Conservation (phyloP, 2,797 vertebrate species). For the Lepus townsendii region DNA sequence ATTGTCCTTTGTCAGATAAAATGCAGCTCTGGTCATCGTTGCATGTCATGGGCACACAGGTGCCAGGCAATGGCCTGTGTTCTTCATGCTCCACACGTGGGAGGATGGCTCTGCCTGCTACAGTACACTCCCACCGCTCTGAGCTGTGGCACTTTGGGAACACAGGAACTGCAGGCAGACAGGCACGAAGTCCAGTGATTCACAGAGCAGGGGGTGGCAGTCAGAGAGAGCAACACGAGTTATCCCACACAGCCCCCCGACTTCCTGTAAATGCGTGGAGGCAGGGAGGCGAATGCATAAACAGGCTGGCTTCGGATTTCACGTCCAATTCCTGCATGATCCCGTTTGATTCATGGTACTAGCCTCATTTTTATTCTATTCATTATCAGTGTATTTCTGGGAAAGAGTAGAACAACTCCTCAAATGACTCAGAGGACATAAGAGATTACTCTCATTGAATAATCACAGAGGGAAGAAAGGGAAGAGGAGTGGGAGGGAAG, state of each 20-base stretch:
- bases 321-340: not conserved
- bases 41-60: no score
- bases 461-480: not conserved
- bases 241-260: not conserved
- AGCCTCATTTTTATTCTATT: not conserved
- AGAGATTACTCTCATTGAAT: not conserved
- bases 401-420: not conserved
- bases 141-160: not conserved
- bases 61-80: not conserved
- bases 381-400: not conserved
- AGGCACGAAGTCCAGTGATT: not conserved
- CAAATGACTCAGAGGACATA: constrained; percentile 1
- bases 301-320: not conserved
- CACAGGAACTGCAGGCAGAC: accelerated
- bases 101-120: accelerated
- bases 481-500: no score
- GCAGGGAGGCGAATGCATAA: accelerated
- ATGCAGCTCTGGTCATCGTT: not conserved
- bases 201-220: not conserved
- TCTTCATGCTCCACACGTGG: not conserved
- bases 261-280: not conserved
- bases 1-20: not conserved
- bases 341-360: not conserved
- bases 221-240: not conserved
- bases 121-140: not conserved